phyloP scores from a whole-genome alignment of 2,888 invertebrate species.

The Bellardia bayeri region DNA sequence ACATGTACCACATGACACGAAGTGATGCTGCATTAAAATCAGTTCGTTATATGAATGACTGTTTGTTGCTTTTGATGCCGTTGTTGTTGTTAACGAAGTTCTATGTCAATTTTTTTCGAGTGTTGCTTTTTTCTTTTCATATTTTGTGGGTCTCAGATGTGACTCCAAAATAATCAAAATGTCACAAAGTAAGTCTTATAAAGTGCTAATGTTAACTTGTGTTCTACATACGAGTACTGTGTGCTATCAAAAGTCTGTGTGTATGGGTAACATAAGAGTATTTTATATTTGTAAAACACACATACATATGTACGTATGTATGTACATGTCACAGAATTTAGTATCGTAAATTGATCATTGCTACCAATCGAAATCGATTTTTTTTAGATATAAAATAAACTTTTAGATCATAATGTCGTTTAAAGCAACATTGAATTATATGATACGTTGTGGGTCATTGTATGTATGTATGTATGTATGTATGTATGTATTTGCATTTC shows the following conservation, averaged over 20 bases:
- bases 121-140: background rate
- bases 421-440: background rate
- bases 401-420: background rate
- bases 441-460: background rate
- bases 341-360: background rate
- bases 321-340: too few relatives aligned
- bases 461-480: too few relatives aligned
- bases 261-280: background rate
- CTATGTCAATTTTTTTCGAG: slow-evolving; percentile 8
- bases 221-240: slow-evolving; percentile 9
- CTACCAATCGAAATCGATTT: background rate
- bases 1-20: slow-evolving; percentile 59
- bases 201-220: slow-evolving; percentile 63
- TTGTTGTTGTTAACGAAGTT: background rate
- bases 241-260: background rate
- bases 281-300: background rate
- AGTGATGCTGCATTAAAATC: slow-evolving; percentile 44
- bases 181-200: slow-evolving; percentile 63
- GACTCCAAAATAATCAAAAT: slow-evolving; percentile 60
- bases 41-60: slow-evolving; percentile 33
- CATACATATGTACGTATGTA: too few relatives aligned
- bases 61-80: slow-evolving; percentile 23
- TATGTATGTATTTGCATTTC: too few relatives aligned
- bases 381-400: background rate
- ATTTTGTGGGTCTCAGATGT: slow-evolving; percentile 42